phyloP scores from a whole-genome alignment of 1,140 invertebrate genomes.

The Ceratina japonica region DNA sequence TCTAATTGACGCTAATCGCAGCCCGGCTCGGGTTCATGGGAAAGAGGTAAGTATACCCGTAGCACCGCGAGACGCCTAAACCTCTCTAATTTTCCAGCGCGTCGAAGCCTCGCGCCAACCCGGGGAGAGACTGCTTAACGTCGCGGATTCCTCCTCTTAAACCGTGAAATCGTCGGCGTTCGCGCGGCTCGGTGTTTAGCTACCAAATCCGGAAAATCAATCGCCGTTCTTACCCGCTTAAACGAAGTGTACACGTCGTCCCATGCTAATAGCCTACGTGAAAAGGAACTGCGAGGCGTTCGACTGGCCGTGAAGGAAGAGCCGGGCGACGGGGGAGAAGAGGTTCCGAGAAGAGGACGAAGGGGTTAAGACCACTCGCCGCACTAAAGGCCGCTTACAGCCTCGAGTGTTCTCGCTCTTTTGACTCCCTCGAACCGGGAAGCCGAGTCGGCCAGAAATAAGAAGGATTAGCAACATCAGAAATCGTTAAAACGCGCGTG shows the following conservation, averaged over 20 bases:
- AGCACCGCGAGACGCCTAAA: slow-evolving; percentile 10
- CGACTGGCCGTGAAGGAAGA: slow-evolving; percentile 9
- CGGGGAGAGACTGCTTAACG: neutral
- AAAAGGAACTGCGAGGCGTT: neutral
- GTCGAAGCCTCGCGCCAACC: neutral
- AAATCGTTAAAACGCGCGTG: slow-evolving; percentile 49
- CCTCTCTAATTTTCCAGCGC: neutral
- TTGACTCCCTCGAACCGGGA: slow-evolving; percentile 16
- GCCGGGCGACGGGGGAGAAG: slow-evolving; percentile 9
- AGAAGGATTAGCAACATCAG: slow-evolving; percentile 29
- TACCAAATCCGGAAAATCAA: neutral
- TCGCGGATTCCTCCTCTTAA: neutral
- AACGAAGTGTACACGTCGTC: neutral
- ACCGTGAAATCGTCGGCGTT: neutral
- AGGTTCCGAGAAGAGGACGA: slow-evolving; percentile 30
- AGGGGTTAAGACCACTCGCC: slow-evolving; percentile 25
- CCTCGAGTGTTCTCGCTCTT: slow-evolving; percentile 11
- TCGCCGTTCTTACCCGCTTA: too few species aligned
- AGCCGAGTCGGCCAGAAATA: slow-evolving; percentile 8
- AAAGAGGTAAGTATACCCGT: neutral
- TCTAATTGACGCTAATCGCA: slow-evolving; percentile 60
- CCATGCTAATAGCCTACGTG: slow-evolving; percentile 20
- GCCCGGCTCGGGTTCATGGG: slow-evolving; percentile 32
- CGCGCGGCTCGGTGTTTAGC: too few species aligned
- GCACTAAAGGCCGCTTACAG: slow-evolving; percentile 42